Base-by-base conservation (phyloP, 2,888 invertebrate species). In the Sesamia inferens region DNA sequence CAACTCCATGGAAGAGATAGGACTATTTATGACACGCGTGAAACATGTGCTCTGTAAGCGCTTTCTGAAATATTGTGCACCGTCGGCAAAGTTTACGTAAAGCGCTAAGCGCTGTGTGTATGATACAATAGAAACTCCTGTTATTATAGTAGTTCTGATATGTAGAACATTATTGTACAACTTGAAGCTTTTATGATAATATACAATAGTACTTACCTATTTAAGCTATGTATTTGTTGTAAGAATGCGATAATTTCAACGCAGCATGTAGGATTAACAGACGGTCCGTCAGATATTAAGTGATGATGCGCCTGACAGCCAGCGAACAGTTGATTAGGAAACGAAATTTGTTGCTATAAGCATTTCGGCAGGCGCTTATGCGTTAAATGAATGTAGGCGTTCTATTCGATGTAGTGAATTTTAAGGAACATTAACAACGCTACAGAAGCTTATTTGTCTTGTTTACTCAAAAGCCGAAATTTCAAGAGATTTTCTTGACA, bases 301-400 rank as follows among this genome's bases (percentile, higher is more conserved):
- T 75, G 75, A 87, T 78, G 80, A 82, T 19, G 68, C 87, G 87
- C 88, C 88, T 88, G 81, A 42, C 81, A 10, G 79, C 62, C 66
- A 69, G 79, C 67, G 65, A 59, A 68, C 61, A 64, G 71, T 67
- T 87, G 74, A 86, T 79, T 79, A 76, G 79, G 80, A 78, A 80
- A 71, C 54, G 73, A 68, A 78, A 78, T 76, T 78, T 73, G 76
- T 87, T 85, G 88, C 88, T 87, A 77, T 76, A 65, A n/a, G 39
- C 13, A 19, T 74, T 51, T 65, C 69, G 76, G 62, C 64, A 86
- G 86, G 86, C 84, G 78, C 67, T 76, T 14, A 10, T 13, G 42
- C 64, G 13, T 24, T 51, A 19, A 24, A 58, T 57, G 1, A 42
- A 48, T 42, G 11, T 51, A 14, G 0, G 6, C 54, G 24, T 47